Evolutionary conservation across 2,113 vertebrate species (phyloP).

Genomic region (Gallinago undulata): DNA sequence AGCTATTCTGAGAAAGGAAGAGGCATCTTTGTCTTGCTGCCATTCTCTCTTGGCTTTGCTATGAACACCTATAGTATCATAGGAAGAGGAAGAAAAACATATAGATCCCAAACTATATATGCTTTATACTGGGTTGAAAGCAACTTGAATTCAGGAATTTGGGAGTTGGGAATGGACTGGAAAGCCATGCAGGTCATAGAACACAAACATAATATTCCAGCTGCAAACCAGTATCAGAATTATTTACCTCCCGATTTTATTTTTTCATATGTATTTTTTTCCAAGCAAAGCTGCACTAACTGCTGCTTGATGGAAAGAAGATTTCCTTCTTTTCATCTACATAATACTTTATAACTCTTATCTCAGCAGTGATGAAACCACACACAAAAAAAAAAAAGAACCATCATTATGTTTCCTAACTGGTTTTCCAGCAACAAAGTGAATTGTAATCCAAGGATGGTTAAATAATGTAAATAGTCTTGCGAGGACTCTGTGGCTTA

Average conservation of each 20-base stretch:
- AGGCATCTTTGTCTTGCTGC: neutral
- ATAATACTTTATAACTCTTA: neutral
- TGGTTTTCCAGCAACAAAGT: neutral
- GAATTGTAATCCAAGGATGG: neutral
- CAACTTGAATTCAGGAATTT: neutral
- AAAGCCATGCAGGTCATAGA: neutral
- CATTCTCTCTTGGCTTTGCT: neutral
- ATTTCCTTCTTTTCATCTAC: neutral
- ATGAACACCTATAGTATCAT: neutral
- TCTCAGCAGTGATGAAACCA: neutral
- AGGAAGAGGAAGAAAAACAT: neutral
- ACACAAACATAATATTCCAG: neutral
- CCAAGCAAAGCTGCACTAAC: neutral
- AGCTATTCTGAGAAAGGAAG: neutral
- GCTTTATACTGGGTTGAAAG: neutral
- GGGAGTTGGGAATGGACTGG: neutral
- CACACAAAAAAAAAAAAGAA: neutral
- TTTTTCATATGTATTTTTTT: neutral
- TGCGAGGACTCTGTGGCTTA: neutral
- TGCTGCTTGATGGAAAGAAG: neutral
- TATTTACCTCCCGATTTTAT: neutral
- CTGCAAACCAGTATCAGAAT: neutral
- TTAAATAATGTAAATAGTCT: neutral
- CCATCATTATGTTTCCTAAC: neutral
- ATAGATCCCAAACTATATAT: neutral